These are phyloP conservation scores for Hyles lineata DNA, from an alignment of 2,888 invertebrate genomes.

Conservation along the genomic window DNA sequence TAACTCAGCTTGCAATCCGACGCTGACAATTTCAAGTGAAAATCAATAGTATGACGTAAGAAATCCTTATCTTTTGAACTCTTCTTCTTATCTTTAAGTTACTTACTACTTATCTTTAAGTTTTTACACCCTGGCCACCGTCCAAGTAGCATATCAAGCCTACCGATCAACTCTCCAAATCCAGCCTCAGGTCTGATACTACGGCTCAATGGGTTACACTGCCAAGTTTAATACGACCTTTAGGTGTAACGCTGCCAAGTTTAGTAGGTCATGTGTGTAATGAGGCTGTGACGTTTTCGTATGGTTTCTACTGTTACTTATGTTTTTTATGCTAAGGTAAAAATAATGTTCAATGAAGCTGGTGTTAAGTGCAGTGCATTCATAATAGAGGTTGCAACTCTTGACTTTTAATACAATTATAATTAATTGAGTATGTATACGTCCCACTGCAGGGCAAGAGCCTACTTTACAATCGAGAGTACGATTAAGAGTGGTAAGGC, in stretches of 20 bases:
- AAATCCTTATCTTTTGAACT: neutral
- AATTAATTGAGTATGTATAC: too few relatives aligned
- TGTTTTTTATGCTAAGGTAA: too few relatives aligned
- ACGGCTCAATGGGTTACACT: conserved; percentile 30
- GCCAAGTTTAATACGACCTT: conserved; percentile 21
- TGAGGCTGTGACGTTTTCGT: conserved; percentile 32
- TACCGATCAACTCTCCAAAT: conserved; percentile 8
- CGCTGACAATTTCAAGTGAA: too few relatives aligned
- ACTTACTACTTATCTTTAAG: neutral
- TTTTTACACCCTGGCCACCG: neutral
- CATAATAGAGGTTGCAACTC: too few relatives aligned
- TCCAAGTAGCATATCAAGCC: conserved; percentile 19
- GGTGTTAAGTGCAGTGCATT: too few relatives aligned
- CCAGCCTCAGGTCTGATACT: conserved; percentile 32
- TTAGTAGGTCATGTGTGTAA: conserved; percentile 49
- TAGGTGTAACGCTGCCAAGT: conserved; percentile 42
- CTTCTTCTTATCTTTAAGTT: neutral
- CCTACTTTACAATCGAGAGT: too few relatives aligned
- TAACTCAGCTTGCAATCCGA: too few relatives aligned
- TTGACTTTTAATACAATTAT: too few relatives aligned
- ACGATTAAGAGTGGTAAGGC: too few relatives aligned
- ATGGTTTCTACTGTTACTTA: too few relatives aligned
- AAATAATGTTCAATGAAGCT: too few relatives aligned
- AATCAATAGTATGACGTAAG: neutral
- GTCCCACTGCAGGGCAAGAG: too few relatives aligned